Evolutionary conservation across 2,888 invertebrate species (phyloP), one percentile per base, ranked within the genome.

Genomic region (Pseudanteris insignis): DNA sequence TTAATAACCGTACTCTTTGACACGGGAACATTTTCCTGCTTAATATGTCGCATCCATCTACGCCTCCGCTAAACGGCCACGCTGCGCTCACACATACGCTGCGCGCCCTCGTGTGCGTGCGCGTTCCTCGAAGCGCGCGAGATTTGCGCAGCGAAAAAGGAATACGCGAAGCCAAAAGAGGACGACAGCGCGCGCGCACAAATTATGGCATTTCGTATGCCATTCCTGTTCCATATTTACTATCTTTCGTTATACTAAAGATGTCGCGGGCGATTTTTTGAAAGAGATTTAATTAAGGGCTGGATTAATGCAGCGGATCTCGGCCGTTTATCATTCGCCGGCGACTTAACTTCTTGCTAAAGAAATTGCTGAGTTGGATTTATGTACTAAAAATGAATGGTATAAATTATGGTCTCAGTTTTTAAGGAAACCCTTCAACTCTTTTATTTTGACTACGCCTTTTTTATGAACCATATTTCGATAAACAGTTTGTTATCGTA

Each of bases 41-140:
- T 60, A 61, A 64, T 61, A 59, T 26, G 57, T 61, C 54, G 61
- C 61, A 60, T 64, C 64, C 57, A 64, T 61, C 61, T 61, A 53
- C 64, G 57, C 60, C 60, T 60, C 61, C 57, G 48, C 55, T 57
- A 36, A 50, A 57, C 36, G 50, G 48, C 25, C 40, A 41, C 26
- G 34, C 26, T 54, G 29, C 47, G 33, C n/a, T n/a, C n/a, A n/a
- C n/a, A n/a, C n/a, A n/a, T n/a, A n/a, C n/a, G n/a, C n/a, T n/a
- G n/a, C 40, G 26, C 18, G 40, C 26, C 18, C 29, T 30, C 26
- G 46, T 38, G 40, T 51, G 44, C 46, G 48, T 46, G 33, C 14
- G 36, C 43, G 37, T 32, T 44, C 32, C 25, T 34, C 26, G 13
- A 7, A 30, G 29, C 26, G 18, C 18, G 28, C 30, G 37, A 6